phyloP scores from a whole-genome alignment of 2,888 invertebrate species.

The Nipponacmea schrenckii region DNA sequence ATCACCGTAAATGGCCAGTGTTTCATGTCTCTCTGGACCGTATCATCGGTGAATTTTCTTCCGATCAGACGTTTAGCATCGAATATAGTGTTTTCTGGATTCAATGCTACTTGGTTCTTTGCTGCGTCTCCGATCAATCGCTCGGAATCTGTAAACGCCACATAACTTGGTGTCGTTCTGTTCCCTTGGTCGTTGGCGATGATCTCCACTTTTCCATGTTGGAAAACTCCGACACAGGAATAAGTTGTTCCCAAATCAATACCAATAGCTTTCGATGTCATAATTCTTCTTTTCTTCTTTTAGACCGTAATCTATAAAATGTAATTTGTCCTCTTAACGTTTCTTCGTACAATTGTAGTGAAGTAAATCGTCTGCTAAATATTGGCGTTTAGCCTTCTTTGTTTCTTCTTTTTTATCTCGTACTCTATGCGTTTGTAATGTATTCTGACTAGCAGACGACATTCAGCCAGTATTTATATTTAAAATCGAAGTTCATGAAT shows the following conservation, averaged over 20 bases:
- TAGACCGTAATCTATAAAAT: too few species aligned
- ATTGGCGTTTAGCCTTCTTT: too few species aligned
- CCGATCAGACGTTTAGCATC: conserved; percentile 62
- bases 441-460: too few species aligned
- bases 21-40: conserved; percentile 54
- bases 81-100: conserved; percentile 79
- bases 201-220: conserved; percentile 70
- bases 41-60: conserved; percentile 44
- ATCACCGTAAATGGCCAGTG: conserved; percentile 55
- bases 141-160: conserved; percentile 75
- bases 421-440: too few species aligned
- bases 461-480: too few species aligned
- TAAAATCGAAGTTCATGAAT: too few species aligned
- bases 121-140: conserved; percentile 69
- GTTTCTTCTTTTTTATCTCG: too few species aligned
- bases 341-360: too few species aligned
- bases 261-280: conserved; percentile 74
- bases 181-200: conserved; percentile 74
- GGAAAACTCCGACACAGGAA: conserved; percentile 71
- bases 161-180: conserved; percentile 79
- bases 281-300: neutral
- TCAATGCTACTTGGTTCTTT: conserved; percentile 72
- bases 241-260: conserved; percentile 89
- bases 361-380: too few species aligned
- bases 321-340: too few species aligned